Evolutionary conservation across 2,888 invertebrate species (phyloP).

Genomic region (Phasia obesa): DNA sequence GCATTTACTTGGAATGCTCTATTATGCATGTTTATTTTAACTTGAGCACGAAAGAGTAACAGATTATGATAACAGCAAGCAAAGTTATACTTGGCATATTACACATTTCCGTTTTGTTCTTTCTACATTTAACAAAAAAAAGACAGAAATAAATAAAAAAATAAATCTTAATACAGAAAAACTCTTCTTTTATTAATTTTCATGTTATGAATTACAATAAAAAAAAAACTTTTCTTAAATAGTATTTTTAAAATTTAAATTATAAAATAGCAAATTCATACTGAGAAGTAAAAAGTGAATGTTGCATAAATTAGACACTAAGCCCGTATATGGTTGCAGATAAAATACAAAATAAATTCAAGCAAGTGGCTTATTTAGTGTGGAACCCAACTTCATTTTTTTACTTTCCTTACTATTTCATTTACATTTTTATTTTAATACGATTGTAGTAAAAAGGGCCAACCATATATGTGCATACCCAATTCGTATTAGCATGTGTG

Average conservation of each 20-base stretch:
- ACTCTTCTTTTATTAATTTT: neutral
- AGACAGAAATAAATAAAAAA: neutral
- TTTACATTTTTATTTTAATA: too few species aligned
- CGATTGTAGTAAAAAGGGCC: neutral
- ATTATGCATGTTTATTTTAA: conserved; percentile 79
- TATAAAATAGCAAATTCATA: neutral
- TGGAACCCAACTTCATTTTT: too few species aligned
- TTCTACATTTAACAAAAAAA: neutral
- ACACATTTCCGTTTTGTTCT: neutral
- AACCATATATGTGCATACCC: too few species aligned
- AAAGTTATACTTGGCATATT: conserved; percentile 21
- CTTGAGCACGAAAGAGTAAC: conserved; percentile 69
- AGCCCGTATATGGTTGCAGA: too few species aligned
- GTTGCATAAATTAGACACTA: neutral
- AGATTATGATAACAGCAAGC: neutral
- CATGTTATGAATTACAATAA: neutral
- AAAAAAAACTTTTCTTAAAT: neutral
- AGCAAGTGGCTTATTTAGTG: neutral
- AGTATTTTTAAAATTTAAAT: neutral
- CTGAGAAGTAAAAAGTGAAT: neutral
- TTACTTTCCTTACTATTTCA: too few species aligned
- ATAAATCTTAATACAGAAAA: too few species aligned
- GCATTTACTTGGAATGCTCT: conserved; percentile 78
- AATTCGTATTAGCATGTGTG: too few species aligned
- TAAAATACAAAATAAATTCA: neutral